A percentile compares a stretch with the other conserved stretches of the same genome.
Evolutionary conservation across 2,113 vertebrate genomes (phyloP).

Genomic region (Sphyrna mokarran): DNA sequence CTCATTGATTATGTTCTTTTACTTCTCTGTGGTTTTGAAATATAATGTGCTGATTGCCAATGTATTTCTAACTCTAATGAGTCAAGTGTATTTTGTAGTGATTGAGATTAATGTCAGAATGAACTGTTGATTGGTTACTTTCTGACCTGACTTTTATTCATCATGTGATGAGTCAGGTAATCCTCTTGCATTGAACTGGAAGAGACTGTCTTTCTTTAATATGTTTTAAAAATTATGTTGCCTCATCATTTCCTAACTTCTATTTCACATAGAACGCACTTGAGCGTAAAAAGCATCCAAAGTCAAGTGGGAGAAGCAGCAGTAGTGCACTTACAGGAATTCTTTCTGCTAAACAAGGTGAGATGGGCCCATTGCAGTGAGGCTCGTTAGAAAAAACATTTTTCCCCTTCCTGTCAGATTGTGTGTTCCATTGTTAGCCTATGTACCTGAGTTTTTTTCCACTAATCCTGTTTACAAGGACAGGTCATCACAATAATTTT

Average conservation of each 20-base stretch:
- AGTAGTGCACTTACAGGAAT: slow-evolving; percentile 86
- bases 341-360: slow-evolving; percentile 94
- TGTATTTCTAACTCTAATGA: neutral
- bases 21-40: neutral
- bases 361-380: neutral
- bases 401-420: neutral
- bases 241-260: neutral
- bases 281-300: slow-evolving; percentile 79
- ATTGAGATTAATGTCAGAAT: neutral
- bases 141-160: neutral
- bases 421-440: neutral
- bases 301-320: slow-evolving; percentile 65
- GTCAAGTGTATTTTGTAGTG: neutral
- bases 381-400: neutral
- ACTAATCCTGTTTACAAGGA: neutral
- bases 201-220: neutral
- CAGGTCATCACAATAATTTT: neutral
- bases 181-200: neutral
- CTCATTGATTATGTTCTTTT: neutral
- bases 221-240: too few relatives aligned
- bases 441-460: neutral
- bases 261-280: slow-evolving; percentile 69
- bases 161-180: neutral
- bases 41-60: neutral
- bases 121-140: neutral